Conservation (phyloP, 1,140 invertebrate species). For the Lepidurus apus region DNA sequence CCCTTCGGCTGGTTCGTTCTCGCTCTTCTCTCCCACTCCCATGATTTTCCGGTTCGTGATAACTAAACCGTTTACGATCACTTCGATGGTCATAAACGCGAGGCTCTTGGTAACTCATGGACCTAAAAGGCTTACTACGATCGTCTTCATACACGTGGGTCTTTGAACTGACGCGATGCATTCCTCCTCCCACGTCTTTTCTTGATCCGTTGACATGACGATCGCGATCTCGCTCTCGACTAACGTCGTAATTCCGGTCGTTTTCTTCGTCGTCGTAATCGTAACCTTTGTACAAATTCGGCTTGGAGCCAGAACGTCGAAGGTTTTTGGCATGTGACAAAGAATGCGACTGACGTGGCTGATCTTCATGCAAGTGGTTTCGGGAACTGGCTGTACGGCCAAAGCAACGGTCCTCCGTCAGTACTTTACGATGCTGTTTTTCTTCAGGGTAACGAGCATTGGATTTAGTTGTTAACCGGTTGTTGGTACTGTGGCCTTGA, state of each 20-base stretch:
- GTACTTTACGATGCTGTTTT: neutral
- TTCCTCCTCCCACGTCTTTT: neutral
- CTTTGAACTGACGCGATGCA: neutral
- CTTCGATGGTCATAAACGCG: neutral
- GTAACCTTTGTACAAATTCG: constrained; percentile 15
- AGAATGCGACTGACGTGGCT: neutral
- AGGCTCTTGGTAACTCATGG: constrained; percentile 10
- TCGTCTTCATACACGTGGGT: neutral
- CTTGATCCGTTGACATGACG: neutral
- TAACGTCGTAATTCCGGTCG: constrained; percentile 6
- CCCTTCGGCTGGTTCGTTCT: constrained; percentile 7
- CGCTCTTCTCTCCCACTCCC: neutral
- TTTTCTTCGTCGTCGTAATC: neutral
- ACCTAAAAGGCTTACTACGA: neutral
- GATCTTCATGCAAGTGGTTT: neutral
- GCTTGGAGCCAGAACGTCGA: neutral
- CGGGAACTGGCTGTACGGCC: neutral
- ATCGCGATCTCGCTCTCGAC: neutral
- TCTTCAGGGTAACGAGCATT: neutral
- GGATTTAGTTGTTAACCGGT: constrained; percentile 17
- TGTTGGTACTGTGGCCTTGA: constrained; percentile 2
- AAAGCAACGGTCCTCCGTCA: neutral
- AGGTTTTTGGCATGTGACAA: neutral
- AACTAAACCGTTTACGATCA: neutral
- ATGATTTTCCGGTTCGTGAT: neutral